These are phyloP conservation scores for human (Homo sapiens) DNA, from an alignment of 2,113 vertebrate species.

Conservation along the genomic window GRCh38 chr7:93296501-93297000, in stretches of 20 bases:
- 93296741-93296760: slow-evolving; percentile 99
- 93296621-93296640: background rate
- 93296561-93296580: background rate
- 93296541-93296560: background rate
- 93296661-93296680: slow-evolving; percentile 7
- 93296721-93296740: slow-evolving; percentile 77
- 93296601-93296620: background rate
- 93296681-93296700: background rate
- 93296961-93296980: slow-evolving; percentile 35
- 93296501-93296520: background rate
- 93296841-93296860: slow-evolving; percentile 66
- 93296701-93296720: background rate
- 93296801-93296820: slow-evolving; percentile 98
- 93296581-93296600: background rate
- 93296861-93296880: slow-evolving; percentile 60
- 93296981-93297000: slow-evolving; percentile 39
- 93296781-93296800: slow-evolving; percentile 99
- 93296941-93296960: background rate
- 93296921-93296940: slow-evolving; percentile 31
- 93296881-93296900: slow-evolving; percentile 6
- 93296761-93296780: slow-evolving; percentile 97
- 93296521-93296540: background rate
- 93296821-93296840: slow-evolving; percentile 98
- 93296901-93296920: background rate
- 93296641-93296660: slow-evolving; percentile 29